A percentile compares a stretch with the other conserved stretches of the same genome.
These are phyloP conservation scores for Hydractinia echinata DNA, from an alignment of 30 jellyfish, hydroid and myxozoan species.

Conservation along the genomic window DNA sequence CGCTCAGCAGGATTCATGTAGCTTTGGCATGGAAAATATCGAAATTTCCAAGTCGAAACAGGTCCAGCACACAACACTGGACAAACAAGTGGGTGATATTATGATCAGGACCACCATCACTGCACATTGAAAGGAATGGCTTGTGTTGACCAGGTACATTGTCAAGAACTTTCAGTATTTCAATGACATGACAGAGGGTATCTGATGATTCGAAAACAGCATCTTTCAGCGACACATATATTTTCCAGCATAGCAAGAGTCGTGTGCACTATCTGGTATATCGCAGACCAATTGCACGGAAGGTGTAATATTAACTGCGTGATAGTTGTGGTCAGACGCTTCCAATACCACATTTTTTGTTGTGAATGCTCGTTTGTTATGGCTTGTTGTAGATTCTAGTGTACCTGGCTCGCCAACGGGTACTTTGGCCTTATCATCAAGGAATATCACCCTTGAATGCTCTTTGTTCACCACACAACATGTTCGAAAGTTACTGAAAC, in stretches of 20 bases:
- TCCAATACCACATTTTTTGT: too few relatives aligned
- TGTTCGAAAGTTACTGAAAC: too few relatives aligned
- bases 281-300: not conserved
- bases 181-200: conserved; percentile 30
- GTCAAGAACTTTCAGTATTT: conserved; percentile 11
- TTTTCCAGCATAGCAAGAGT: conserved; percentile 8
- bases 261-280: not conserved
- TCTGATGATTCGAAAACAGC: conserved; percentile 26
- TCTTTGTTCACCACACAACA: too few relatives aligned
- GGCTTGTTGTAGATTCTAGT: too few relatives aligned
- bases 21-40: conserved; percentile 29
- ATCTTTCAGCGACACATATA: conserved; percentile 27
- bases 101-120: conserved; percentile 39
- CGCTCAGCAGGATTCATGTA: conserved; percentile 43
- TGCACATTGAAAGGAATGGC: conserved; percentile 16
- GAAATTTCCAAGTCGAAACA: conserved; percentile 1
- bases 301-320: conserved; percentile 4
- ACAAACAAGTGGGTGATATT: conserved; percentile 35
- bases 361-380: too few relatives aligned
- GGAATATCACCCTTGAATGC: too few relatives aligned
- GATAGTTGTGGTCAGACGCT: too few relatives aligned
- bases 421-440: too few relatives aligned
- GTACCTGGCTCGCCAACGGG: too few relatives aligned
- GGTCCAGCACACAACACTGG: conserved; percentile 31
- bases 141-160: not conserved